These are phyloP conservation scores for Pemphredon lugubris DNA, from an alignment of 2,888 invertebrate species.

Conservation along the genomic window DNA sequence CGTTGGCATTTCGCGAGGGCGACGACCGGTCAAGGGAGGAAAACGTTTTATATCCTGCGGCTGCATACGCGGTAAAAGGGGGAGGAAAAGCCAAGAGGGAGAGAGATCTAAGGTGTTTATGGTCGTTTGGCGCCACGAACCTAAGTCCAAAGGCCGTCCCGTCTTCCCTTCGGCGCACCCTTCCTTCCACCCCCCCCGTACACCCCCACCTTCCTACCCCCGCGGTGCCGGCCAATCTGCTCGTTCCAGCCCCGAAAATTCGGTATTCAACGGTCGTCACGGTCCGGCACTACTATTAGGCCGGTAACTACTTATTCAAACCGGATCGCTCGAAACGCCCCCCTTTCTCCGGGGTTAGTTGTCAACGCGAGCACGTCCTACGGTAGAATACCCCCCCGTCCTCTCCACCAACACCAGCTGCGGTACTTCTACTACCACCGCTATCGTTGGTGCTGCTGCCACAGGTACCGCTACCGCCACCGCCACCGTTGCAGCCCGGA, in stretches of 20 bases:
- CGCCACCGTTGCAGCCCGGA: conserved; percentile 12
- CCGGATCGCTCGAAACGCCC: conserved; percentile 72
- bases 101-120: conserved; percentile 64
- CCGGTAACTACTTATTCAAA: conserved; percentile 79
- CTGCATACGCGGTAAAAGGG: conserved; percentile 31
- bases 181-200: conserved; percentile 5
- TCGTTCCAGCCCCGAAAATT: conserved; percentile 62
- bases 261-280: conserved; percentile 74
- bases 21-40: conserved; percentile 46
- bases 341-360: conserved; percentile 63
- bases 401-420: conserved; percentile 44
- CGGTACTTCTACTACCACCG: conserved; percentile 34
- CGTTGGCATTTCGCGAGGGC: conserved; percentile 5
- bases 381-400: conserved; percentile 46
- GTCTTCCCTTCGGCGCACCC: conserved; percentile 12
- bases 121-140: conserved; percentile 59
- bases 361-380: conserved; percentile 75
- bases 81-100: not conserved
- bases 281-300: conserved; percentile 76
- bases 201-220: too few species aligned
- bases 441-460: conserved; percentile 27
- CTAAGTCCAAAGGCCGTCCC: conserved; percentile 26
- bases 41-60: conserved; percentile 39
- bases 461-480: conserved; percentile 12
- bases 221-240: conserved; percentile 52